Conservation (phyloP, 2,113 vertebrate genomes). For the Notarius lentiginosus region DNA sequence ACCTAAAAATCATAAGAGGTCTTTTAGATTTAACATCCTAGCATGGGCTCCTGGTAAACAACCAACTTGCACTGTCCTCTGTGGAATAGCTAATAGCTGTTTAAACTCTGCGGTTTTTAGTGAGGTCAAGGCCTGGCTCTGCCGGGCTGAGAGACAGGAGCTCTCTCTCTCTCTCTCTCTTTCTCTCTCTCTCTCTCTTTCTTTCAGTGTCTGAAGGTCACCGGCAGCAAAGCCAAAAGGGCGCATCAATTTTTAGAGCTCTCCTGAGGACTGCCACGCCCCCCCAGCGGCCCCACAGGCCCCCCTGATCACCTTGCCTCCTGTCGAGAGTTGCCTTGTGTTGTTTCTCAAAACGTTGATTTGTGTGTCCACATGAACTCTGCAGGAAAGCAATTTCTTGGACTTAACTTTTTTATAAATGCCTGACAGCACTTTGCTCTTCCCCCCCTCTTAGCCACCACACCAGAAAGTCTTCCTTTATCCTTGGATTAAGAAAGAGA, state of each 20-base stretch:
- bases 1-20: conserved; percentile 55
- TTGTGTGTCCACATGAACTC: conserved; percentile 61
- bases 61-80: conserved; percentile 39
- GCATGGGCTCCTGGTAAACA: conserved; percentile 55
- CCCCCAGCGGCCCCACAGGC: neutral
- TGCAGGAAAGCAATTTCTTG: conserved; percentile 14
- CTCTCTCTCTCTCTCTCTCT: conserved; percentile 61
- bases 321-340: conserved; percentile 59
- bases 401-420: conserved; percentile 28
- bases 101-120: conserved; percentile 28
- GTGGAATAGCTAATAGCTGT: conserved; percentile 44
- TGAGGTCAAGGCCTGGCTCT: conserved; percentile 58
- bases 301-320: conserved; percentile 68
- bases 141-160: conserved; percentile 61
- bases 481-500: neutral
- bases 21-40: conserved; percentile 59
- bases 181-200: conserved; percentile 39
- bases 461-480: conserved; percentile 4
- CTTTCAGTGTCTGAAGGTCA: conserved; percentile 69
- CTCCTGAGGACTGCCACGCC: conserved; percentile 63
- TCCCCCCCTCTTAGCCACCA: neutral
- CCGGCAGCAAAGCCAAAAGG: conserved; percentile 71
- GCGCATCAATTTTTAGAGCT: conserved; percentile 73
- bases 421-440: neutral
- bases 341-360: conserved; percentile 70